Evolutionary conservation across 2,113 vertebrate species (phyloP).

Genomic region (Lasiurus cinereus): DNA sequence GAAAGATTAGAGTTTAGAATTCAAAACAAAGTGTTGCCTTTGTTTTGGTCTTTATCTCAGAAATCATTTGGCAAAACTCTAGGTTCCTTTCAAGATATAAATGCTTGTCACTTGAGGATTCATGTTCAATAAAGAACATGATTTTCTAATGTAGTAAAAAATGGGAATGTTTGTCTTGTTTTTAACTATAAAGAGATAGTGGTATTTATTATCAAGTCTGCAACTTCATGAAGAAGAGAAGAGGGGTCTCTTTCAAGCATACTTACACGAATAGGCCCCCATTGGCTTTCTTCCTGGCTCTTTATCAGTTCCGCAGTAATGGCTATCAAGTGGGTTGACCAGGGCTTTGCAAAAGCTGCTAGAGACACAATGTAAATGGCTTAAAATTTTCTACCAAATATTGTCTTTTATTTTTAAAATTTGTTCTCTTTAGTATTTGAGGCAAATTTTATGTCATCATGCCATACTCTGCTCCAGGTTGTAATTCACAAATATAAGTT

Average conservation of each 20-base stretch:
- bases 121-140: neutral
- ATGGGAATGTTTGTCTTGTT: neutral
- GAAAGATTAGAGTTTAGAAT: neutral
- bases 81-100: neutral
- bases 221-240: neutral
- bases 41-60: constrained; percentile 29
- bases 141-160: constrained; percentile 7
- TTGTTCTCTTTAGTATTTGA: neutral
- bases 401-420: constrained; percentile 10
- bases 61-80: constrained; percentile 17
- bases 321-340: fast-evolving
- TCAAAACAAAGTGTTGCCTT: neutral
- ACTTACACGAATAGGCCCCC: neutral
- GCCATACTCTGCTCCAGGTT: neutral
- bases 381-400: neutral
- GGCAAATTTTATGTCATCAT: neutral
- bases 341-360: neutral
- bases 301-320: neutral
- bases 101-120: neutral
- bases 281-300: fast-evolving
- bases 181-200: neutral
- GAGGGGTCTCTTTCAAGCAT: neutral
- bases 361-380: neutral
- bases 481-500: neutral
- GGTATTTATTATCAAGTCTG: neutral